These are phyloP conservation scores for Micrastur ruficollis DNA, from an alignment of 2,797 vertebrate species.

Conservation along the genomic window DNA sequence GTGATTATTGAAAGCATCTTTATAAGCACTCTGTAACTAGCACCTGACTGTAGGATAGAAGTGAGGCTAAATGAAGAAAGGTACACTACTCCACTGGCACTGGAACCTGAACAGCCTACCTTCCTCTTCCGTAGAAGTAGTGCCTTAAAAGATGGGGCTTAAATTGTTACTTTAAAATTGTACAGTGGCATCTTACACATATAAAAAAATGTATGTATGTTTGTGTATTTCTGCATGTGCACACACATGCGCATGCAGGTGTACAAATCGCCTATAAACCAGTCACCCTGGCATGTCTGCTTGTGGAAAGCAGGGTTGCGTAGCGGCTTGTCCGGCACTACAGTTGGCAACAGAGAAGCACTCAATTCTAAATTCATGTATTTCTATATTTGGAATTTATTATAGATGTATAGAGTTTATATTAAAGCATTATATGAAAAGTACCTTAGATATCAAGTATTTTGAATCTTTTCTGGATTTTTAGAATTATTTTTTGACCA, in stretches of 20 bases:
- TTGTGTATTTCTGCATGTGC: background rate
- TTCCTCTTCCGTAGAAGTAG: background rate
- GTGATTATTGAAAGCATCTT: background rate
- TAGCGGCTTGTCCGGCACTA: background rate
- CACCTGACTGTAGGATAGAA: background rate
- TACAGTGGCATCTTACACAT: background rate
- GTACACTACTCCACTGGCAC: accelerated
- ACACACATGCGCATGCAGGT: background rate
- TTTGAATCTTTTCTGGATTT: background rate
- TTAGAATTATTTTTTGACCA: background rate
- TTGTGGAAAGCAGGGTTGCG: background rate
- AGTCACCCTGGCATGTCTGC: background rate
- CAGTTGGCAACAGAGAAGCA: background rate
- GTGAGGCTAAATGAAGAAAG: background rate
- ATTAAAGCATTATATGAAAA: background rate
- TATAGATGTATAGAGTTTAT: background rate
- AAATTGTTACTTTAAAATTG: background rate
- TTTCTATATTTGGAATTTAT: background rate
- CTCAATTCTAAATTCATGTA: background rate
- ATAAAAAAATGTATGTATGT: background rate
- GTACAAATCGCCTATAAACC: accelerated
- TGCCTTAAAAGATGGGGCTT: background rate
- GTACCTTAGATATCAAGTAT: background rate
- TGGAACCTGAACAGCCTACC: background rate
- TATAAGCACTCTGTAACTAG: background rate